A percentile compares a stretch with the other conserved stretches of the same genome.
These are phyloP conservation scores for Edolisoma coerulescens DNA, from an alignment of 2,113 vertebrate genomes.

Conservation along the genomic window DNA sequence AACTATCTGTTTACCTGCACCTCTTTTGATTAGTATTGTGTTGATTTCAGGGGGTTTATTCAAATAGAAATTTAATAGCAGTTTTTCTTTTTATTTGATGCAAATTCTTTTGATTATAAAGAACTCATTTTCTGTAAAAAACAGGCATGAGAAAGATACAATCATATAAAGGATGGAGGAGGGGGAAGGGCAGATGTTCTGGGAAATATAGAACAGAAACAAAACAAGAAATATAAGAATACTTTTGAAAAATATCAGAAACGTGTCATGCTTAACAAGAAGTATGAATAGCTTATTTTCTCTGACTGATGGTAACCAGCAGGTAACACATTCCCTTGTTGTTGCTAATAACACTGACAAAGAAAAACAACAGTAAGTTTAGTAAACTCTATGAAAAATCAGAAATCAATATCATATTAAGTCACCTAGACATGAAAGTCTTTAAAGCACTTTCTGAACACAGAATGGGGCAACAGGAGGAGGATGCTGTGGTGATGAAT, in stretches of 20 bases:
- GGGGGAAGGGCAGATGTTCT: neutral
- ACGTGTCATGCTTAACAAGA: neutral
- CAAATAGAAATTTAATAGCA: neutral
- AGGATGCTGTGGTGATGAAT: neutral
- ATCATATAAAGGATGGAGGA: neutral
- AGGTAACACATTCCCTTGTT: neutral
- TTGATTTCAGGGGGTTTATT: neutral
- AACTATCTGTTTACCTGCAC: neutral
- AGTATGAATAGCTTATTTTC: neutral
- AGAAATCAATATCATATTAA: slow-evolving; percentile 7
- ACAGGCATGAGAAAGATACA: rapidly evolving
- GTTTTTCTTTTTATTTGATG: neutral
- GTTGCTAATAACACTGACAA: neutral
- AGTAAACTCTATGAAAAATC: neutral
- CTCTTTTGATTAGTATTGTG: neutral
- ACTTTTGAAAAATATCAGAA: neutral
- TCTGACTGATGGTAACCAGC: neutral
- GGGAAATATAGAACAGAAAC: neutral
- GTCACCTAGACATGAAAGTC: neutral
- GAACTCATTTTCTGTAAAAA: neutral
- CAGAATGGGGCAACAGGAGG: neutral
- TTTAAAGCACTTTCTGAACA: neutral
- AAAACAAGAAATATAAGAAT: neutral
- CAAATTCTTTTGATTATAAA: neutral
- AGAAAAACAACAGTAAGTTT: neutral